Evolutionary conservation across 2,113 vertebrate genomes (phyloP).

Genomic region (Talpa occidentalis): DNA sequence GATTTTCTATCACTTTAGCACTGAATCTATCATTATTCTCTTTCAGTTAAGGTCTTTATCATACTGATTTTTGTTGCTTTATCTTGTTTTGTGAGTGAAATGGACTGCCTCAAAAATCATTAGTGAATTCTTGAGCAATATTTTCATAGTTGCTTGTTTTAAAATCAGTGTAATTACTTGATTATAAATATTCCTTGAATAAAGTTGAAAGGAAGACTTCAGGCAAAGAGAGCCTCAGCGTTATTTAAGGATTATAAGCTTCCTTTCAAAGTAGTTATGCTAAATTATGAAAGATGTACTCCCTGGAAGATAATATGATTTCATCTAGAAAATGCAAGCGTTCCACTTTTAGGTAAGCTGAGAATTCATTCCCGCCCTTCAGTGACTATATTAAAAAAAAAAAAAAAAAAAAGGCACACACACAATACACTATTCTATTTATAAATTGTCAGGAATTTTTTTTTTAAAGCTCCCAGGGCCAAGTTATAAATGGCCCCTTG

Average conservation of each 20-base stretch:
- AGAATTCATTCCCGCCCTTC: not conserved
- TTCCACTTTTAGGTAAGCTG: conserved; percentile 8
- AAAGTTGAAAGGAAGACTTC: conserved; percentile 45
- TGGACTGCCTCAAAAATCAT: not conserved
- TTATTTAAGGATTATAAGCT: conserved; percentile 50
- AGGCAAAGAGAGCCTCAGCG: conserved; percentile 29
- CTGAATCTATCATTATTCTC: not conserved
- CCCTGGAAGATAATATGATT: not conserved
- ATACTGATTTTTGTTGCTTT: conserved; percentile 2
- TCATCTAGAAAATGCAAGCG: conserved; percentile 27
- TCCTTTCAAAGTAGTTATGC: conserved; percentile 31
- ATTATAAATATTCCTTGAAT: conserved; percentile 49
- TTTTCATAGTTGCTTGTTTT: not conserved
- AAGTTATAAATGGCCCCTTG: conserved; percentile 55
- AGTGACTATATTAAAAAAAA: not conserved
- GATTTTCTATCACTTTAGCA: not conserved
- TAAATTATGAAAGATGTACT: not conserved
- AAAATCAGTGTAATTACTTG: conserved; percentile 52
- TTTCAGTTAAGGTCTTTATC: conserved; percentile 23
- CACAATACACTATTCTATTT: conserved; percentile 2
- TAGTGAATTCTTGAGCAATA: not conserved
- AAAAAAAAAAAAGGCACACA: not conserved
- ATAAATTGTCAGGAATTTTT: conserved; percentile 12
- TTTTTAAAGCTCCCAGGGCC: not conserved
- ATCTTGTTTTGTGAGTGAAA: not conserved